Evolutionary conservation across 1,140 invertebrate genomes (phyloP).

Genomic region (Procambarus virginalis): DNA sequence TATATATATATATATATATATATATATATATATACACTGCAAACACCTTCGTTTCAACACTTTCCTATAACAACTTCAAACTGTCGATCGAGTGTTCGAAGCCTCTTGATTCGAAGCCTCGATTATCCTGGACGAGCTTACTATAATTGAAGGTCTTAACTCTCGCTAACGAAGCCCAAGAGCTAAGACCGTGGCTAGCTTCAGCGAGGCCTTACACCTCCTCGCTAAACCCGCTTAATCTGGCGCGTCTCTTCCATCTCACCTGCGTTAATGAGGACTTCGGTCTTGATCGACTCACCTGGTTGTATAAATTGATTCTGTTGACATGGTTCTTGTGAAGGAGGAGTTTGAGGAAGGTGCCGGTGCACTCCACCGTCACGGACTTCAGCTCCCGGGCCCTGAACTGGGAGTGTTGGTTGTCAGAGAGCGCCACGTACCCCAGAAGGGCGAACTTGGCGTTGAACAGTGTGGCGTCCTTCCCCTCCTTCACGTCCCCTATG

Average conservation of each 20-base stretch:
- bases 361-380: constrained; percentile 85
- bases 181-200: too few species aligned
- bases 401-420: constrained; percentile 86
- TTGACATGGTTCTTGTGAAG: constrained; percentile 88
- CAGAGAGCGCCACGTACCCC: constrained; percentile 87
- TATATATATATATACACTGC: constrained; percentile 28
- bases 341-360: constrained; percentile 87
- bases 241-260: too few species aligned
- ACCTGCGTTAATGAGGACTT: too few species aligned
- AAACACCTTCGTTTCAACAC: too few species aligned
- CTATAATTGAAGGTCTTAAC: too few species aligned
- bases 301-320: constrained; percentile 84
- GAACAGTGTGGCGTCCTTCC: constrained; percentile 73
- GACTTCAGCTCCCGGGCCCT: constrained; percentile 91
- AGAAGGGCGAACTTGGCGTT: constrained; percentile 81
- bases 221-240: too few species aligned
- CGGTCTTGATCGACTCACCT: constrained; percentile 77
- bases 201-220: too few species aligned
- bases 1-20: constrained; percentile 44
- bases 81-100: too few species aligned
- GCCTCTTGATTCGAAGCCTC: too few species aligned
- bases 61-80: too few species aligned
- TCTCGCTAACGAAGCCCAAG: too few species aligned
- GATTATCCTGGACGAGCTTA: too few species aligned
- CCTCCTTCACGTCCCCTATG: constrained; percentile 75